Conservation (phyloP, 2,113 vertebrate species). For the Spermophilus dauricus region DNA sequence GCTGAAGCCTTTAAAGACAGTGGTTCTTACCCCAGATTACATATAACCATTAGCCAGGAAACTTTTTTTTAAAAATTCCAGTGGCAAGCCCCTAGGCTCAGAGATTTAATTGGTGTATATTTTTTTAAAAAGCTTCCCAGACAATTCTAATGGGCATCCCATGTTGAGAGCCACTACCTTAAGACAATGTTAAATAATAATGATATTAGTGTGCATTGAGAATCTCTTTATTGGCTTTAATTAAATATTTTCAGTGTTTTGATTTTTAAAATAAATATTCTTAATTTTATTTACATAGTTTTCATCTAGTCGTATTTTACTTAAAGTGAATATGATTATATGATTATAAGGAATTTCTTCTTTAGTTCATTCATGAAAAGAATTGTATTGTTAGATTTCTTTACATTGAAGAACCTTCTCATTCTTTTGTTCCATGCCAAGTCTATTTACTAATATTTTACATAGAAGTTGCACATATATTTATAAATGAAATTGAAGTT, state of each 20-base stretch:
- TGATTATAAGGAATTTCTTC: background rate
- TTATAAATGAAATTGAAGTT: slow-evolving; percentile 3
- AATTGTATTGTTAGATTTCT: background rate
- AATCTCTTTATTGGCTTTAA: slow-evolving; percentile 17
- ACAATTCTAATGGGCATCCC: background rate
- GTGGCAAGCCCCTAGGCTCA: background rate
- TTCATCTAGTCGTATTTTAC: slow-evolving; percentile 2
- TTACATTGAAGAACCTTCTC: background rate
- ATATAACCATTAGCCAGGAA: slow-evolving; percentile 31
- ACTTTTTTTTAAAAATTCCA: background rate
- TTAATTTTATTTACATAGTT: slow-evolving; percentile 20
- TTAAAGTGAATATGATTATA: background rate
- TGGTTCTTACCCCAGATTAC: background rate
- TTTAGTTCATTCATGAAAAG: background rate
- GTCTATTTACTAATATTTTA: slow-evolving; percentile 38
- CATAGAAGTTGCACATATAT: background rate
- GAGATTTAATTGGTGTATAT: slow-evolving; percentile 1
- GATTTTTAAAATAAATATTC: slow-evolving; percentile 35
- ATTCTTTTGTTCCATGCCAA: slow-evolving; percentile 9
- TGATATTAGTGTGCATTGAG: background rate
- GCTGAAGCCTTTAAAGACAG: background rate
- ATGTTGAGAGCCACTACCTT: background rate
- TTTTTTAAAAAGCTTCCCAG: slow-evolving; percentile 41
- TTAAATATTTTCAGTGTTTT: slow-evolving; percentile 51
- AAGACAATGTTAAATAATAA: slow-evolving; percentile 46